Base-by-base conservation (phyloP, 2,113 vertebrate genomes). In the Silurus asotus region DNA sequence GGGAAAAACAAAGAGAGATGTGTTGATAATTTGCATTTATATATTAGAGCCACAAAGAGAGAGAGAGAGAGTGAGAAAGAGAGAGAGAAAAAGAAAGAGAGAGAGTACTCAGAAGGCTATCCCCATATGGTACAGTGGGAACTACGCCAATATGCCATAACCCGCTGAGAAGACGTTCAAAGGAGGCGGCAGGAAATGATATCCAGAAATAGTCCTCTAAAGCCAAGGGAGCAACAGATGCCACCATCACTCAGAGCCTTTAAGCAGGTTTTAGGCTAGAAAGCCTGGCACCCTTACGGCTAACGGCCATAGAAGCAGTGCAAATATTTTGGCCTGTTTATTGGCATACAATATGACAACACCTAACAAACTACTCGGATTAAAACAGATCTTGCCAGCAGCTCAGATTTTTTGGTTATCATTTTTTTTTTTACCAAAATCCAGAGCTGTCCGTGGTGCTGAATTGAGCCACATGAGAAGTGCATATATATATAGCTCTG, bases 201-300 rank as follows among this genome's bases (percentile, higher is more conserved):
- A 67, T 87, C 86, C 75, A 86, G 86, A 89, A 89, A 89, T 89
- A 89, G 85, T 83, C 56, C 61, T n/a, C 28, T 67, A 83, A 83
- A 81, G 88, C 70, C 75, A 79, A 84, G 70, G 81, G 86, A 89
- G 74, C 80, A 86, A 69, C 83, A 86, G 56, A 87, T 89, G 80
- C 87, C 87, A 82, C 77, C 75, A 77, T 81, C 58, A 61, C 58
- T 82, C 58, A 3, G 74, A 82, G 83, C 75, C 83, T 61, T 82
- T 67, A 87, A 87, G 61, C 86, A 81, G 83, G 86, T 87, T 87
- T 89, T 89, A 85, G 86, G 86, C 37, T 89, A 85, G 48, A 74
- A 82, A 64, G 28, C 56, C 72, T 55, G 64, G 70, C 7, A 13
- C 51, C 70, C 20, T 45, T n/a, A 61, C 58, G 53, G 25, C 48